A percentile compares a stretch with the other conserved stretches of the same genome.
Evolutionary conservation across 2,797 vertebrate genomes (phyloP).

Genomic region (Mareca penelope): DNA sequence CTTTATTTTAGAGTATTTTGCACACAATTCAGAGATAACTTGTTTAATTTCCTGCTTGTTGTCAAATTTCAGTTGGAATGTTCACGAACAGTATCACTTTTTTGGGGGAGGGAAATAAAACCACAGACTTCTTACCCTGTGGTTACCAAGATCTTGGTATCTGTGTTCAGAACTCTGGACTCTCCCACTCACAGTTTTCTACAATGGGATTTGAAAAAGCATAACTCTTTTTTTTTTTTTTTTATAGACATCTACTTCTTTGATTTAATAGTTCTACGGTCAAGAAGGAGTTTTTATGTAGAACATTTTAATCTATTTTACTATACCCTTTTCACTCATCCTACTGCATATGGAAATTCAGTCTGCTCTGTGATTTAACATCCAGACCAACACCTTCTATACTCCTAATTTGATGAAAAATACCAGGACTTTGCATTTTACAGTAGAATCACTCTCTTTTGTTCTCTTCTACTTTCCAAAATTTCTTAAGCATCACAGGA

Average conservation of each 20-base stretch:
- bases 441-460: not conserved
- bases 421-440: not conserved
- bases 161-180: not conserved
- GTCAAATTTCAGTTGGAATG: not conserved
- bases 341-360: not conserved
- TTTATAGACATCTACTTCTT: not conserved
- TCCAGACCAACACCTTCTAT: not conserved
- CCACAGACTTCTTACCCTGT: not conserved
- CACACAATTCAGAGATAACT: conserved; percentile 35
- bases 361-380: not conserved
- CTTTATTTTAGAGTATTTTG: conserved; percentile 33
- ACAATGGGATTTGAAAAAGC: not conserved
- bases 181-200: not conserved
- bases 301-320: not conserved
- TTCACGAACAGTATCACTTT: not conserved
- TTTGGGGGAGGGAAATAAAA: not conserved
- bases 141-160: not conserved
- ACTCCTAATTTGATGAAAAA: not conserved
- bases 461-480: not conserved
- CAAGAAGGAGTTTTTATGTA: not conserved
- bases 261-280: not conserved
- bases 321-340: not conserved
- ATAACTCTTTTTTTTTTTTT: not conserved
- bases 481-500: not conserved
- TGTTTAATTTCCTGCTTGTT: conserved; percentile 56